phyloP scores from a whole-genome alignment of 2,888 invertebrate genomes.

The Nysson spinosus region DNA sequence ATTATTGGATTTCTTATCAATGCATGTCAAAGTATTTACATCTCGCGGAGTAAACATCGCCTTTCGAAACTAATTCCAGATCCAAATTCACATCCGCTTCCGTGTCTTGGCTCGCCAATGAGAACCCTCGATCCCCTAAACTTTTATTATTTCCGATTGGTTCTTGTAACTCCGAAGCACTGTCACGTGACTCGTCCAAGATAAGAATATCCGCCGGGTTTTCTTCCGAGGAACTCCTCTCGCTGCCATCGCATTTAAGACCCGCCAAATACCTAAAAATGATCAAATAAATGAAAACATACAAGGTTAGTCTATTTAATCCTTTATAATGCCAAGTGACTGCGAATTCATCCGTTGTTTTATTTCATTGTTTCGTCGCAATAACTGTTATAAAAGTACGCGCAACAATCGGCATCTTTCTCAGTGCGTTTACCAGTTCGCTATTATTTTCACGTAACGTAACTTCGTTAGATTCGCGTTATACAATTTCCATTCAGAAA shows the following conservation, averaged over 20 bases:
- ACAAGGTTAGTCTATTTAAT: too few relatives aligned
- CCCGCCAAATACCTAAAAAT: constrained; percentile 69
- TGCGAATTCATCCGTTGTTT: too few relatives aligned
- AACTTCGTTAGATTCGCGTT: too few relatives aligned
- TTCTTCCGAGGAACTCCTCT: constrained; percentile 55
- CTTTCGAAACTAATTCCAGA: constrained; percentile 61
- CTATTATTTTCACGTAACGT: too few relatives aligned
- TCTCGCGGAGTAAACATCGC: constrained; percentile 58
- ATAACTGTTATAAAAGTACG: too few relatives aligned
- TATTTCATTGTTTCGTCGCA: too few relatives aligned
- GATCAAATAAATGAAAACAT: background rate
- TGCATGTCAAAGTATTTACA: too few relatives aligned
- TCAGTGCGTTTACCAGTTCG: too few relatives aligned
- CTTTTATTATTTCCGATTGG: constrained; percentile 19
- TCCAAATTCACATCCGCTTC: constrained; percentile 67
- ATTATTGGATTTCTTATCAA: too few relatives aligned
- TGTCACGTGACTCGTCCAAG: constrained; percentile 36
- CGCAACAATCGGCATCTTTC: too few relatives aligned
- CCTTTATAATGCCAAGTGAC: too few relatives aligned
- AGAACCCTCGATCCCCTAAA: constrained; percentile 33
- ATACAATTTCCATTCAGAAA: too few relatives aligned
- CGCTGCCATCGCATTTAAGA: constrained; percentile 68
- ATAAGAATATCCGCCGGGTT: constrained; percentile 51
- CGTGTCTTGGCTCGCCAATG: constrained; percentile 60
- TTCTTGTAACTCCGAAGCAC: constrained; percentile 24